Evolutionary conservation across 2,888 invertebrate genomes (phyloP).

Genomic region (Catocala nupta): DNA sequence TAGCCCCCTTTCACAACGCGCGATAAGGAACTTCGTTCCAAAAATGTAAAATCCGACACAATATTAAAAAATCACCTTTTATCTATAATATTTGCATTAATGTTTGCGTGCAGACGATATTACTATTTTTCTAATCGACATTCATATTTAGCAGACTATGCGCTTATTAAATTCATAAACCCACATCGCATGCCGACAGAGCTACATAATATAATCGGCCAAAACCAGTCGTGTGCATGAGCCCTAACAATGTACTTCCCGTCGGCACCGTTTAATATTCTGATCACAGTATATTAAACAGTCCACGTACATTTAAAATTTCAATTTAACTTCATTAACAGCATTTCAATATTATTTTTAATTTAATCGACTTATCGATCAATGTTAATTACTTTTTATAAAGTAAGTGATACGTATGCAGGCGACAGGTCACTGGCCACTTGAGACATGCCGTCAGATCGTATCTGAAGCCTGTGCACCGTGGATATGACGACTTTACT

Average conservation of each 20-base stretch:
- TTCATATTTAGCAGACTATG: conserved; percentile 1
- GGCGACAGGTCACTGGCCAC: conserved; percentile 71
- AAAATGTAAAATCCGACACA: too few relatives aligned
- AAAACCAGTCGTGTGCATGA: conserved; percentile 22
- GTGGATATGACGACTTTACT: conserved; percentile 76
- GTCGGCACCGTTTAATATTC: conserved; percentile 26
- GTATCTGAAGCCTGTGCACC: conserved; percentile 65
- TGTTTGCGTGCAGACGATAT: not conserved
- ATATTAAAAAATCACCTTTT: too few relatives aligned
- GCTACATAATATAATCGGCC: conserved; percentile 2
- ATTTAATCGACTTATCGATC: conserved; percentile 47
- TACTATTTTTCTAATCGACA: not conserved
- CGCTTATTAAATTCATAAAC: conserved; percentile 12
- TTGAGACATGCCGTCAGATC: conserved; percentile 73
- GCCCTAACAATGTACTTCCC: conserved; percentile 27
- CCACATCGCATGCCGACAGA: conserved; percentile 6
- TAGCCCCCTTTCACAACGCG: too few relatives aligned
- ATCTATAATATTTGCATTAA: too few relatives aligned
- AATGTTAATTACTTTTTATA: conserved; percentile 51
- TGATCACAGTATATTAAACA: conserved; percentile 16
- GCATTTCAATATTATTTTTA: conserved; percentile 24
- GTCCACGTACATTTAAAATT: conserved; percentile 31
- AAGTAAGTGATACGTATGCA: conserved; percentile 52
- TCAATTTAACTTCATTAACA: conserved; percentile 39
- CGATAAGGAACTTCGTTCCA: too few relatives aligned